Evolutionary conservation across 1,140 invertebrate genomes (phyloP), one percentile per base, ranked within the genome.

Genomic region (Cydia pomonella): DNA sequence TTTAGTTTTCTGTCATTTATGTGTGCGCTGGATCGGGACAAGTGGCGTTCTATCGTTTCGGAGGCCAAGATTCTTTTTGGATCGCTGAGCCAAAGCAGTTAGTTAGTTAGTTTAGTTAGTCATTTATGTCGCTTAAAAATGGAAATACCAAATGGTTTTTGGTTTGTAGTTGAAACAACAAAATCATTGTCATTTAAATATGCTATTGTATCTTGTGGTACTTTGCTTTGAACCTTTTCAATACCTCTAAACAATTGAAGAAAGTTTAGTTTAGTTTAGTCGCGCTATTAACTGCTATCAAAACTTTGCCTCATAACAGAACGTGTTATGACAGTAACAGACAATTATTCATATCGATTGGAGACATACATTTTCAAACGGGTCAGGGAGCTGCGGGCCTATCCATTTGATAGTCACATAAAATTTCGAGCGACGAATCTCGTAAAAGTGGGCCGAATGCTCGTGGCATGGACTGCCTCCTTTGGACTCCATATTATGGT

Each of bases 351-450:
- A 84, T 83, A 83, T 83, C 78, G 81, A 84, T 82, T 83, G 75
- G 53, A 76, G 80, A 80, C 78, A 82, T 77, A 84, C 75, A 84
- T 80, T 38, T 44, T 66, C 69, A 84, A 82, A 81, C 78, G 77
- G 82, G 81, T 80, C 80, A 82, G 82, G 53, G 44, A 74, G 66
- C 47, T 27, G 74, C 74, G 81, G 79, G 77, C 80, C 80, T 79
- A 80, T 80, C 76, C 76, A 41, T 79, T 79, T 82, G 77, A 82
- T 83, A 82, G 80, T 87, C 83, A 81, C 86, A 89, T 92, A 92
- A 92, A 89, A 89, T 84, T 89, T 85, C 82, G 84, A 85, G 86
- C 86, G 87, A 87, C 82, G 81, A 88, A 87, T 87, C 83, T 88
- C 90, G 87, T 93, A 93, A 92, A 92, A 92, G 84, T 85, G 84